Conservation (phyloP, 2,888 invertebrate genomes). For the Cryptus viduatorius region DNA sequence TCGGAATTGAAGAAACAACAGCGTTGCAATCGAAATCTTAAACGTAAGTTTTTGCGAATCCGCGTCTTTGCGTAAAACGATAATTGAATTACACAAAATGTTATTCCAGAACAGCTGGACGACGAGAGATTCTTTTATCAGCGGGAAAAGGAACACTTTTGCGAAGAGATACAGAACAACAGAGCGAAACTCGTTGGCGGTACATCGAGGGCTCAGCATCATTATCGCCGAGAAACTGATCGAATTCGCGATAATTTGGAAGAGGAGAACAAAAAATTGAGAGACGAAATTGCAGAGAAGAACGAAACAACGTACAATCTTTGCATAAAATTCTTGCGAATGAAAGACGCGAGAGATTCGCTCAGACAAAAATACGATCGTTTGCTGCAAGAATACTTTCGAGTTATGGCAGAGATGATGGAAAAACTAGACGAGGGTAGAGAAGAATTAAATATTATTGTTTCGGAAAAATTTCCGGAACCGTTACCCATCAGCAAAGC, state of each 20-base stretch:
- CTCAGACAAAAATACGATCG: slow-evolving; percentile 75
- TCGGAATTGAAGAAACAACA: slow-evolving; percentile 85
- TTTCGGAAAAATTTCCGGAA: slow-evolving; percentile 78
- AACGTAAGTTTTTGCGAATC: slow-evolving; percentile 76
- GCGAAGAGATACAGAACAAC: slow-evolving; percentile 85
- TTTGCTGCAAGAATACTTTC: slow-evolving; percentile 74
- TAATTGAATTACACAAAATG: slow-evolving; percentile 56
- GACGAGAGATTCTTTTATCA: slow-evolving; percentile 87
- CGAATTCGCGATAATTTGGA: slow-evolving; percentile 68
- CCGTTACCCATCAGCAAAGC: slow-evolving; percentile 76
- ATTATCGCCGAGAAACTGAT: slow-evolving; percentile 69
- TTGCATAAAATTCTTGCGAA: slow-evolving; percentile 77
- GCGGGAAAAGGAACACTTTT: slow-evolving; percentile 86
- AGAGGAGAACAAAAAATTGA: slow-evolving; percentile 73
- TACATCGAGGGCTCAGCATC: slow-evolving; percentile 69
- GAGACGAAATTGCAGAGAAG: slow-evolving; percentile 73
- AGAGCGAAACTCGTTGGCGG: slow-evolving; percentile 75
- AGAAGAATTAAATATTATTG: slow-evolving; percentile 77
- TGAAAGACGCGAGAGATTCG: slow-evolving; percentile 77
- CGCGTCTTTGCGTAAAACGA: background rate
- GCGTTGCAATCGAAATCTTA: slow-evolving; percentile 85
- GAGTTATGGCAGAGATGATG: slow-evolving; percentile 80
- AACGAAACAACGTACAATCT: slow-evolving; percentile 75
- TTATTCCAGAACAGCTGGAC: slow-evolving; percentile 85
- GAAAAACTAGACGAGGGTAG: slow-evolving; percentile 78